phyloP scores from a whole-genome alignment of 1,140 invertebrate genomes.

The Watersipora subatra region DNA sequence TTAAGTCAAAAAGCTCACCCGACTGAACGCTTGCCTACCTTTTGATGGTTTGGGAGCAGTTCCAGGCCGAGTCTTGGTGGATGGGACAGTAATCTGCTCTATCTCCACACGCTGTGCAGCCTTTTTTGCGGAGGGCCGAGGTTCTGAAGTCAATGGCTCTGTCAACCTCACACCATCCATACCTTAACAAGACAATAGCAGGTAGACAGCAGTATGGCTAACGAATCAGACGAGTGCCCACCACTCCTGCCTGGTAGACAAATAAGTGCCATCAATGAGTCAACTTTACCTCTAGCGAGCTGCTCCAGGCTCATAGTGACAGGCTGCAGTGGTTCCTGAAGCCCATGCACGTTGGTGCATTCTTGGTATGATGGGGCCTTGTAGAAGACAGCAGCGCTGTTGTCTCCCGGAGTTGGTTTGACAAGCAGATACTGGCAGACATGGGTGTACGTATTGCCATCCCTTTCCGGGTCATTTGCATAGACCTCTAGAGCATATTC shows the following conservation, averaged over 20 bases:
- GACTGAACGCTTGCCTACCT: too few species aligned
- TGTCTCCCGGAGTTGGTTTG: background rate
- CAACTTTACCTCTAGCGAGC: background rate
- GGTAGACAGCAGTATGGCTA: background rate
- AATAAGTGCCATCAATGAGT: background rate
- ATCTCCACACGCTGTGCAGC: background rate
- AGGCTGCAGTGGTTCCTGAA: background rate
- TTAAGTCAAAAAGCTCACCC: too few species aligned
- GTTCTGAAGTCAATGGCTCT: background rate
- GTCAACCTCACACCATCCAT: background rate
- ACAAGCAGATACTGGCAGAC: conserved; percentile 34
- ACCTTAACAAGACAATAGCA: background rate
- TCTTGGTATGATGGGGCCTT: background rate
- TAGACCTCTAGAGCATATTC: conserved; percentile 41
- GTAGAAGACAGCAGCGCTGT: background rate
- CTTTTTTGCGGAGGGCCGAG: background rate
- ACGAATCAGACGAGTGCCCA: too few species aligned
- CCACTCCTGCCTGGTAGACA: too few species aligned
- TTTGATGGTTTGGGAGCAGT: background rate
- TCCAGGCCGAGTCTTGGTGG: background rate
- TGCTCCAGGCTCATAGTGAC: background rate
- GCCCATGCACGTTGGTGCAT: background rate
- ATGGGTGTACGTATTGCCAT: conserved; percentile 39
- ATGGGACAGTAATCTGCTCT: background rate
- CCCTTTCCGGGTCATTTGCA: conserved; percentile 36